Base-by-base conservation (phyloP, 2,888 invertebrate genomes). In the Epinotia bilunana region DNA sequence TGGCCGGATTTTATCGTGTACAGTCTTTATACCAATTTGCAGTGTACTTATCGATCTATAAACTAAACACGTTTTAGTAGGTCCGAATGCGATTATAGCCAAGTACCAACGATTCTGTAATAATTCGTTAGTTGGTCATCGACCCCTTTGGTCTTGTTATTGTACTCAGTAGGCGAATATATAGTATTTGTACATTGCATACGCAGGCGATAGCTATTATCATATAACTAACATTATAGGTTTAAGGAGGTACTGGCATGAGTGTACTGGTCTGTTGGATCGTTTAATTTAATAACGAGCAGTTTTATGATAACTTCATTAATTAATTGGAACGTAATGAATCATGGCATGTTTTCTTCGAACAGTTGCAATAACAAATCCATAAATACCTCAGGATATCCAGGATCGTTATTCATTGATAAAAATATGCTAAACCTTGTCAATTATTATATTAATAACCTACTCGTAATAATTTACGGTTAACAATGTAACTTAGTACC, bases 231-330 rank as follows among this genome's bases (percentile, higher is more conserved):
- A 64, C 20, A 64, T 20, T 33, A 18, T 64, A 65, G 43, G 3
- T 20, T 6, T 64, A 43, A 62, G 39, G 43, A 57, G 18, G 18
- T 18, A 18, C 18, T 20, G 11, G 20, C 12, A 57, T 61, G 9
- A n/a, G n/a, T 11, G 28, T 28, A 60, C 60, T 43, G 12, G 12
- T 7, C 46, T 11, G 12, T 65, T 33, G 53, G 18, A 18, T 28
- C 53, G 53, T n/a, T 39, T 20, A 43, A 70, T 49, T 64, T 53
- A 60, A 62, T 68, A 46, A 60, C 43, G 39, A 23, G 16, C 39
- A 53, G 61, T 77, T 76, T 76, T 76, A 78, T 78, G 65, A 43
- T 28, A 64, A n/a, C 62, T 72, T 72, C 67, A 74, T 77, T 74
- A 78, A 77, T 63, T 62, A 61, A 74, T 39, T 74, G 75, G 74